phyloP scores from a whole-genome alignment of 2,888 invertebrate genomes.

The Cenopis cana region DNA sequence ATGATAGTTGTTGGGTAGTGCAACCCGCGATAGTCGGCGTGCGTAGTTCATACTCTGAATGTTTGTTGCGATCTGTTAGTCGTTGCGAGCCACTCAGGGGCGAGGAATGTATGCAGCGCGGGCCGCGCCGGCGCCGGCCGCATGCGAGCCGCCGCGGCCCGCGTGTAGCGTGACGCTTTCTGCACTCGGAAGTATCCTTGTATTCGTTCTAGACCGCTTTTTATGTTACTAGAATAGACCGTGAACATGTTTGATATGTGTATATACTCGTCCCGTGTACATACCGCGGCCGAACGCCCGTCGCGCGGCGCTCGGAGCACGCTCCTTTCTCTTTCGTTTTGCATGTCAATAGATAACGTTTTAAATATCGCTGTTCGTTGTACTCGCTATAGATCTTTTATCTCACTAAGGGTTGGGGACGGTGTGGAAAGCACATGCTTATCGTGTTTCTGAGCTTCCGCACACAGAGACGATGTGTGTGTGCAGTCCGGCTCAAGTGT shows the following conservation, averaged over 20 bases:
- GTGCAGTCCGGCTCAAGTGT: neutral
- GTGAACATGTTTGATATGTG: slow-evolving; percentile 44
- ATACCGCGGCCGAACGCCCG: slow-evolving; percentile 20
- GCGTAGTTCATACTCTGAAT: slow-evolving; percentile 63
- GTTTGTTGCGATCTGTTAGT: slow-evolving; percentile 62
- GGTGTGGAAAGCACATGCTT: neutral
- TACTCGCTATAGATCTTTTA: slow-evolving; percentile 20
- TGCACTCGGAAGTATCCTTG: slow-evolving; percentile 47
- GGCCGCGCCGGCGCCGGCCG: slow-evolving; percentile 21
- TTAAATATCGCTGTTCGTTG: slow-evolving; percentile 29
- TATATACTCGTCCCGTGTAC: slow-evolving; percentile 37
- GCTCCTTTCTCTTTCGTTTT: slow-evolving; percentile 44
- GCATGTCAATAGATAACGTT: slow-evolving; percentile 39
- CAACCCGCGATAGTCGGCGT: slow-evolving; percentile 70
- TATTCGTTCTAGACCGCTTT: slow-evolving; percentile 50
- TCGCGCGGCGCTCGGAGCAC: slow-evolving; percentile 21
- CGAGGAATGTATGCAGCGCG: slow-evolving; percentile 64
- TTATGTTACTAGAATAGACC: slow-evolving; percentile 55
- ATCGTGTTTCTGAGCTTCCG: neutral
- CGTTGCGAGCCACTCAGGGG: slow-evolving; percentile 61
- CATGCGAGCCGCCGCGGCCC: slow-evolving; percentile 21
- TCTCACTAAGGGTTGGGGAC: neutral
- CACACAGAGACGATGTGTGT: neutral
- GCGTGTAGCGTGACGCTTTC: slow-evolving; percentile 45
- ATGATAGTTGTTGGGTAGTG: slow-evolving; percentile 74